Conservation (phyloP, 2,113 vertebrate genomes). For the Clupea harengus region DNA sequence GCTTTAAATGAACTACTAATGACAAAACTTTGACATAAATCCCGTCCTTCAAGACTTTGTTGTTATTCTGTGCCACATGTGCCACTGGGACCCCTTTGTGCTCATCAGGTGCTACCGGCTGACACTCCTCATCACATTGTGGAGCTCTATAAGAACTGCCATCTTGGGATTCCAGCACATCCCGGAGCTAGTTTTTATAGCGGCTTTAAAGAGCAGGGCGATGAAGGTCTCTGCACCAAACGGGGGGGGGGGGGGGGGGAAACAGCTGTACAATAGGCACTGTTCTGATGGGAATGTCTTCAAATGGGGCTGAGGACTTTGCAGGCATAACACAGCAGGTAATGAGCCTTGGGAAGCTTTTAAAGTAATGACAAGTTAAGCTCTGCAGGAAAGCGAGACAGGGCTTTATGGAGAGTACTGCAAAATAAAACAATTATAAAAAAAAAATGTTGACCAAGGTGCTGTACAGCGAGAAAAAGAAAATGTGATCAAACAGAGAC, state of each 20-base stretch:
- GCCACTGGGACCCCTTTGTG: neutral
- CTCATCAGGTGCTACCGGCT: neutral
- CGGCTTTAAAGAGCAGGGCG: neutral
- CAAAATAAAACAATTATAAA: neutral
- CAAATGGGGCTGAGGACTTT: neutral
- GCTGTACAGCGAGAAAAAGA: neutral
- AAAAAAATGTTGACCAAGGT: neutral
- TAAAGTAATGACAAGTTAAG: neutral
- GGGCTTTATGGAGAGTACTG: neutral
- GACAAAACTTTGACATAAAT: neutral
- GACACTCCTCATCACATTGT: neutral
- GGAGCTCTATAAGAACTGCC: neutral
- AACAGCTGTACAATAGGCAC: neutral
- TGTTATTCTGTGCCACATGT: no score
- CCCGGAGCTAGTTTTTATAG: neutral
- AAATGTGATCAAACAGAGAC: neutral
- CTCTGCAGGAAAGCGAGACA: neutral
- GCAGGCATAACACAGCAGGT: neutral
- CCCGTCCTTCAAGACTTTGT: neutral
- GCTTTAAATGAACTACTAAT: neutral
- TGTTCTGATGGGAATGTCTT: neutral
- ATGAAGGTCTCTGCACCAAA: neutral
- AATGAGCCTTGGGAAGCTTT: neutral
- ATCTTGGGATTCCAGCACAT: neutral
- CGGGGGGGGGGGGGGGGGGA: neutral